phyloP scores from a whole-genome alignment of 2,113 vertebrate species.

The Acanthisitta chloris region DNA sequence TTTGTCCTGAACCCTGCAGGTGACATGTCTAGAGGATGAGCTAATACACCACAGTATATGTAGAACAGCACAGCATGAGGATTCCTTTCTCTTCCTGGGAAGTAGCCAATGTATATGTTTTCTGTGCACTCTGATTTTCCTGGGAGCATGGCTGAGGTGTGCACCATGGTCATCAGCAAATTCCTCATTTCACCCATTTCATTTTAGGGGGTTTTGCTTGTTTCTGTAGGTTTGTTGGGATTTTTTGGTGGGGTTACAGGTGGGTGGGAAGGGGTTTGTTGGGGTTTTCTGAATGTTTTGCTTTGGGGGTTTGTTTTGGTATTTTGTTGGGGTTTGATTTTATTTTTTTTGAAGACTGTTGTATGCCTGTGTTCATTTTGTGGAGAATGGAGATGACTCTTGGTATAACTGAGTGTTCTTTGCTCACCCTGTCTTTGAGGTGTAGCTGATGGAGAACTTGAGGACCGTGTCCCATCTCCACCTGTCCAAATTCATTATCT shows the following conservation, averaged over 20 bases:
- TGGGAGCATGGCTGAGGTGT: background rate
- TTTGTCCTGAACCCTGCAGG: background rate
- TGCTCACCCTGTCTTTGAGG: background rate
- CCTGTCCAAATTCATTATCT: background rate
- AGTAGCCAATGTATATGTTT: background rate
- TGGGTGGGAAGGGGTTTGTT: background rate
- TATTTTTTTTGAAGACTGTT: background rate
- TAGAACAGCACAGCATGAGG: background rate
- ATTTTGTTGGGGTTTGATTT: background rate
- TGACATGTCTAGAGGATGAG: background rate
- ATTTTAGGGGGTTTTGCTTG: background rate
- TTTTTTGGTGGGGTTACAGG: background rate
- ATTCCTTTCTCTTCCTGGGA: background rate
- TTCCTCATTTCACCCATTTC: background rate
- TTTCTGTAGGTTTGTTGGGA: background rate
- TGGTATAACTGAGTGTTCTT: background rate
- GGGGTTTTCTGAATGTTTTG: background rate
- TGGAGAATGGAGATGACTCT: background rate
- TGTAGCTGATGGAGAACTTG: background rate
- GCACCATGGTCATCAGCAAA: background rate
- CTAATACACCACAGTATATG: background rate
- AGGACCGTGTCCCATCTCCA: background rate
- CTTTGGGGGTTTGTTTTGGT: background rate
- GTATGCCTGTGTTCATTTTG: background rate
- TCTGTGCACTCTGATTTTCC: background rate